Percentiles rank a stretch among this genome's conserved stretches.
Evolutionary conservation across 2,113 vertebrate genomes (phyloP).

Genomic region (Emydocephalus ijimae): DNA sequence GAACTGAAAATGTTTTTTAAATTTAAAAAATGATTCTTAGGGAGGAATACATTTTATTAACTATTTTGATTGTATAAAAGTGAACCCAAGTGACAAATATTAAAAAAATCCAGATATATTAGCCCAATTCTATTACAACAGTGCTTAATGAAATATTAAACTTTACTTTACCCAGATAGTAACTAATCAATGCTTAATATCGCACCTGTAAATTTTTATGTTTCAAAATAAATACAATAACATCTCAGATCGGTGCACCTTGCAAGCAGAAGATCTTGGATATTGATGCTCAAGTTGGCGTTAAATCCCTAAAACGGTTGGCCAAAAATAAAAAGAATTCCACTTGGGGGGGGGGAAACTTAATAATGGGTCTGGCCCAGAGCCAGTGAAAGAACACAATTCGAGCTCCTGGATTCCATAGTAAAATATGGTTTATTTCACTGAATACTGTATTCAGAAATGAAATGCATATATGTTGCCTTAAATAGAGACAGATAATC

Average conservation of each 20-base stretch:
- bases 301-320: background rate
- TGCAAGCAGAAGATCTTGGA: background rate
- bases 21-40: background rate
- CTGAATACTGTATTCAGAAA: background rate
- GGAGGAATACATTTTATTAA: background rate
- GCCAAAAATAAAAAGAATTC: background rate
- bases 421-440: background rate
- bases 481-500: background rate
- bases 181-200: background rate
- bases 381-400: background rate
- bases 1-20: background rate
- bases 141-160: background rate
- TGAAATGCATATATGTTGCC: background rate
- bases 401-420: background rate
- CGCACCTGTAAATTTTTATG: background rate
- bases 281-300: background rate
- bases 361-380: background rate
- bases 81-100: background rate
- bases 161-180: background rate
- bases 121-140: background rate
- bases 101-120: background rate
- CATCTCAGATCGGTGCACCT: slow-evolving; percentile 4
- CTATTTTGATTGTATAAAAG: background rate
- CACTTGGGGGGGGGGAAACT: background rate
- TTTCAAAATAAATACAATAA: background rate